Base-by-base conservation (phyloP, 2,888 invertebrate genomes). In the Oligia strigilis region DNA sequence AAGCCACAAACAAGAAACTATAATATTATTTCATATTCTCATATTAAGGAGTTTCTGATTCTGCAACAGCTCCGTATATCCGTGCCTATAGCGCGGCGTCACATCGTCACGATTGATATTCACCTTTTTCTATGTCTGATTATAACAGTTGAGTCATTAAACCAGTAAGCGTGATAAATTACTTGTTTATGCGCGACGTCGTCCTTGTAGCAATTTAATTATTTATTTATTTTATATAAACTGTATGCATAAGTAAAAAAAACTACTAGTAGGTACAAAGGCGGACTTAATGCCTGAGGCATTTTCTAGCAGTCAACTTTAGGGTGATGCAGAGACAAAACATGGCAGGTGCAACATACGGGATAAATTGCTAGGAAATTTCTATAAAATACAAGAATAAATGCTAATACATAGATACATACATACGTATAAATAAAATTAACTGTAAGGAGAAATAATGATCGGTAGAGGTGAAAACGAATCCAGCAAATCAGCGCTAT, bases 1-100 rank as follows among this genome's bases (percentile, higher is more conserved):
- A 67, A 52, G 17, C 29, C 40, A 4, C 23, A 13, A 14, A 23
- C 81, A 69, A 78, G 52, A 52, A 69, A 69, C 71, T 40, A 58
- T 4, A 55, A 64, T 58, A 58, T 1, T 65, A 8, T 80, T 55
- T 78, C 29, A 29, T 40, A 40, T 66, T 79, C 17, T 58, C n/a
- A 46, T 55, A 46, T 0, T 19, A 23, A 11, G 36, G 23, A 40
- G 40, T 29, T 29, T 43, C 49, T 17, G 49, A 43, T 40, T 58
- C 58, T 67, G 29, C 17, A 17, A 65, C 8, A 13, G 4, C 49
- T 46, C 46, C 11, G 29, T 29, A 46, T 11, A 46, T 46, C 46
- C 2, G 11, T 11, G 46, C 5, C 8, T 55, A 4, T 19, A 40
- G 29, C 17, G 8, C 11, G 8, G 14, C 11, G 2, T 46, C 23